Conservation (phyloP, 2,113 vertebrate species). For the Hiodon tergisus region DNA sequence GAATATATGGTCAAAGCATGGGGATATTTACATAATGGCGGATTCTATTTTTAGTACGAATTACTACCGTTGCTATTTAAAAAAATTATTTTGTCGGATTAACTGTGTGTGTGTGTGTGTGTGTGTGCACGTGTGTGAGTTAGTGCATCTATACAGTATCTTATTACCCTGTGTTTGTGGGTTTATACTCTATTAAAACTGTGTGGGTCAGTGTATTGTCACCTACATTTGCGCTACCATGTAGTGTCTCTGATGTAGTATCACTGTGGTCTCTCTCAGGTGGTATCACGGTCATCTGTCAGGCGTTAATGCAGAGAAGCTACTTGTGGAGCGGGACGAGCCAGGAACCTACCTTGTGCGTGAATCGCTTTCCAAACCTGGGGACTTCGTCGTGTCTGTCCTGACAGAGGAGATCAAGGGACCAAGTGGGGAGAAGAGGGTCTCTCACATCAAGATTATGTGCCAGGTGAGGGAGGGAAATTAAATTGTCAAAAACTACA, state of each 20-base stretch:
- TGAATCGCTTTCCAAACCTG: conserved; percentile 92
- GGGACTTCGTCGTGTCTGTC: conserved; percentile 87
- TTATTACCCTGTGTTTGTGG: neutral
- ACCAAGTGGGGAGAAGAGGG: conserved; percentile 53
- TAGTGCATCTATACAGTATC: neutral
- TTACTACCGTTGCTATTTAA: too few species aligned
- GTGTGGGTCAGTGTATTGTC: neutral
- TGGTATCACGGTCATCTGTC: conserved; percentile 97
- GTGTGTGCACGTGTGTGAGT: neutral
- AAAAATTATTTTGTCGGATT: too few species aligned
- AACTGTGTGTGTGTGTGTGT: neutral
- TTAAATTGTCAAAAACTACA: neutral
- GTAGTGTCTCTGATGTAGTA: neutral
- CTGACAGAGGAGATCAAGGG: conserved; percentile 73
- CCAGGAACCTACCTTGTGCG: conserved; percentile 86
- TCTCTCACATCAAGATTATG: conserved; percentile 91
- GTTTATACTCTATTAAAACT: neutral
- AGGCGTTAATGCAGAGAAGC: conserved; percentile 78
- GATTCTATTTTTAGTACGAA: too few species aligned
- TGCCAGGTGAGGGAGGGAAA: conserved; percentile 71
- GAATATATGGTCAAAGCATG: neutral
- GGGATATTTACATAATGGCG: too few species aligned
- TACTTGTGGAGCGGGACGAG: conserved; percentile 71
- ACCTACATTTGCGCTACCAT: neutral
- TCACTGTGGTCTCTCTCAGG: conserved; percentile 38